A percentile compares a stretch with the other conserved stretches of the same genome.
phyloP scores from a whole-genome alignment of 2,113 vertebrate genomes.

The Cranoglanis bouderius region DNA sequence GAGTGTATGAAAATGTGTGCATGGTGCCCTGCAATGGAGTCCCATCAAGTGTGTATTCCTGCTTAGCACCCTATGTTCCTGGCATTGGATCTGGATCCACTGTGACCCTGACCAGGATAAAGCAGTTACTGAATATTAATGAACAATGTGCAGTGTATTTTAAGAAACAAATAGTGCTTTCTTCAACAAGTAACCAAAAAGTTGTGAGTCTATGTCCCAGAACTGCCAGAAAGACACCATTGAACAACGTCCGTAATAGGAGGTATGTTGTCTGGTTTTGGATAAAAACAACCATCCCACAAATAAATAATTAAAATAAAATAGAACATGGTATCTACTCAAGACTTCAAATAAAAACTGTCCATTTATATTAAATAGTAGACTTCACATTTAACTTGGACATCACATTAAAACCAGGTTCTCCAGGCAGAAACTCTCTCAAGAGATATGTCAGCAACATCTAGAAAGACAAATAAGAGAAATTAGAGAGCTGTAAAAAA shows the following conservation, averaged over 20 bases:
- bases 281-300: not conserved
- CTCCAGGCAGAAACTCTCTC: conserved; percentile 64
- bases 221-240: not conserved
- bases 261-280: not conserved
- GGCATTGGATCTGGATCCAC: not conserved
- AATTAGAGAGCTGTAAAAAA: not conserved
- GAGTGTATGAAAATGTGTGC: not conserved
- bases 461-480: conserved; percentile 54
- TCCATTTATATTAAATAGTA: not conserved
- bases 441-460: conserved; percentile 70
- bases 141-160: not conserved
- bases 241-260: not conserved
- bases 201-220: not conserved
- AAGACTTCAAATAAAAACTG: not conserved
- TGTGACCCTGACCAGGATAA: not conserved
- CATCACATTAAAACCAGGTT: conserved; percentile 57
- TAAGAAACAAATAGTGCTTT: not conserved
- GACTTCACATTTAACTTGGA: conserved; percentile 59
- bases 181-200: not conserved
- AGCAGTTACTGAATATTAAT: not conserved
- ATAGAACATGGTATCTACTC: not conserved
- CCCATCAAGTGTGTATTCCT: not conserved
- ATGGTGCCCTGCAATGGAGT: not conserved
- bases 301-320: not conserved
- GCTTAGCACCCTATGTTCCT: not conserved